Conservation (phyloP, 2,888 invertebrate genomes). For the Pantelozetes paolii region DNA sequence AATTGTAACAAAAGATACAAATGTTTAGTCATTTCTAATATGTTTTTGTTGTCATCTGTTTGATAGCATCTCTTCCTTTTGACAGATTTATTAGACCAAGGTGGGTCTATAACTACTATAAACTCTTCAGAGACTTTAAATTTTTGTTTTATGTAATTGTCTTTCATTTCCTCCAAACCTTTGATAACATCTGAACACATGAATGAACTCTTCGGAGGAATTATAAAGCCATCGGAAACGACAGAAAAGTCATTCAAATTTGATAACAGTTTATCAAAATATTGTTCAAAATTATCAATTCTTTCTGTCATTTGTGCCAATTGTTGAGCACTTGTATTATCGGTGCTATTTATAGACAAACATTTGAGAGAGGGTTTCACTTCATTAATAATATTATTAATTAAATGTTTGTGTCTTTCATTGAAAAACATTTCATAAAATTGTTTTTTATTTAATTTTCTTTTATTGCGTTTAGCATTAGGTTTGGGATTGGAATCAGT, state of each 20-base stretch:
- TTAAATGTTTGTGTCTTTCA: slow-evolving; percentile 1
- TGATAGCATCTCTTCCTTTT: slow-evolving; percentile 42
- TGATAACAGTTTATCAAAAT: neutral
- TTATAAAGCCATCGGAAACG: neutral
- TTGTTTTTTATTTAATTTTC: neutral
- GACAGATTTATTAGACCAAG: slow-evolving; percentile 42
- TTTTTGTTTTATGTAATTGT: neutral
- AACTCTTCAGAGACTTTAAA: slow-evolving; percentile 16
- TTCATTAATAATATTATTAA: slow-evolving; percentile 3
- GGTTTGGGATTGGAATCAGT: neutral
- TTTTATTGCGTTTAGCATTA: slow-evolving; percentile 15
- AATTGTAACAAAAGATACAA: slow-evolving; percentile 7
- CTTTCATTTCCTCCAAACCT: neutral
- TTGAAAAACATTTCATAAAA: slow-evolving; percentile 15
- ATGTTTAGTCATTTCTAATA: slow-evolving; percentile 26
- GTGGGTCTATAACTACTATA: slow-evolving; percentile 41
- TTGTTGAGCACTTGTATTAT: slow-evolving; percentile 26
- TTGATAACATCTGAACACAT: slow-evolving; percentile 17
- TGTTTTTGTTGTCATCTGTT: slow-evolving; percentile 10
- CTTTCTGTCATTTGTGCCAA: slow-evolving; percentile 13
- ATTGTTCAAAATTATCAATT: neutral
- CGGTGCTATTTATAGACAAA: neutral
- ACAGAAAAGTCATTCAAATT: neutral
- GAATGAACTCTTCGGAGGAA: slow-evolving; percentile 27
- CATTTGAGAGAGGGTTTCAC: neutral